Conservation (phyloP, 2,797 vertebrate species). For the Falco concolor region DNA sequence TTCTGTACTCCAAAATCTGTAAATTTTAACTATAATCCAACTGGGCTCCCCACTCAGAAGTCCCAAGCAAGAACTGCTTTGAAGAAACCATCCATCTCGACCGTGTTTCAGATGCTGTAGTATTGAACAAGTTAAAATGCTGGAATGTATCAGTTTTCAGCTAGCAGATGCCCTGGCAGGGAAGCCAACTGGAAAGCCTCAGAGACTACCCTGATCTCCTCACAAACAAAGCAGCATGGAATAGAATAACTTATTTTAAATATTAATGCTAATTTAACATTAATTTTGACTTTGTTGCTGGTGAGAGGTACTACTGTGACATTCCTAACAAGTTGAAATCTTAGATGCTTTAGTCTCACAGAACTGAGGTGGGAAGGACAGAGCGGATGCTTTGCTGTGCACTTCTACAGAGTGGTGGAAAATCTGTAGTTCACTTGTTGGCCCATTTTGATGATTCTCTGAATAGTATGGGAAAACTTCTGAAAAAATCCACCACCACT, state of each 20-base stretch:
- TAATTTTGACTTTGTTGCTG: constrained; percentile 17
- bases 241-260: constrained; percentile 32
- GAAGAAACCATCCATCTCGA: not conserved
- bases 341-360: not conserved
- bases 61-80: not conserved
- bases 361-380: not conserved
- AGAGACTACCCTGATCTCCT: constrained; percentile 16
- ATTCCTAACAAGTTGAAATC: not conserved
- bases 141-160: not conserved
- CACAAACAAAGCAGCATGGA: constrained; percentile 20
- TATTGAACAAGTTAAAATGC: not conserved
- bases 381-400: not conserved
- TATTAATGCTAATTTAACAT: constrained; percentile 16
- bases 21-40: not conserved
- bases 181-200: not conserved
- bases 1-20: not conserved
- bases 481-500: not conserved
- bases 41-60: not conserved
- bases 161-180: not conserved
- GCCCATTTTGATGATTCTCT: not conserved
- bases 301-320: not conserved
- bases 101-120: not conserved
- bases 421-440: not conserved
- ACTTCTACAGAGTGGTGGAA: not conserved
- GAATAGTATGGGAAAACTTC: not conserved